Conservation (phyloP, 1,140 invertebrate genomes). For the Lasaia peninsularis region DNA sequence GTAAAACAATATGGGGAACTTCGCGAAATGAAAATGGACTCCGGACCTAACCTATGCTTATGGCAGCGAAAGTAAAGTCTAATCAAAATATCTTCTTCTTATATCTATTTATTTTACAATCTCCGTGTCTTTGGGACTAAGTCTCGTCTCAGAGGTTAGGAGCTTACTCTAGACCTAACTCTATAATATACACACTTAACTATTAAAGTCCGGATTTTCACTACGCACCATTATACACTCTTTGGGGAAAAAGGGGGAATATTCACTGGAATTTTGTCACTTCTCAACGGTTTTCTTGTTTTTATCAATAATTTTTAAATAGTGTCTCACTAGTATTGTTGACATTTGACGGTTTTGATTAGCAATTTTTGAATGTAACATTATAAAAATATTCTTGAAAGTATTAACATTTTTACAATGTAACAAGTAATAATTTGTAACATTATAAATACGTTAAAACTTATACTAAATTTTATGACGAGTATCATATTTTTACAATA, state of each 20-base stretch:
- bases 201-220: conserved; percentile 40
- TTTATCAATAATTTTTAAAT: not conserved
- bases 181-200: conserved; percentile 59
- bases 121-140: conserved; percentile 39
- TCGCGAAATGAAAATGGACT: conserved; percentile 44
- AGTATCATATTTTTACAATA: not conserved
- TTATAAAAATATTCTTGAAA: not conserved
- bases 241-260: conserved; percentile 24
- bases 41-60: conserved; percentile 53
- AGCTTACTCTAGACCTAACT: conserved; percentile 12
- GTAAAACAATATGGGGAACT: conserved; percentile 16
- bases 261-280: conserved; percentile 13
- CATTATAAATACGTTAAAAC: not conserved
- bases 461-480: no score
- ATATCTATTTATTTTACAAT: conserved; percentile 48
- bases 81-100: conserved; percentile 72
- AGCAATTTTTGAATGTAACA: not conserved
- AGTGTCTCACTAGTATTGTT: no score
- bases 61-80: conserved; percentile 66
- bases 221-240: conserved; percentile 39
- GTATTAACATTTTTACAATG: not conserved
- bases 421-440: not conserved
- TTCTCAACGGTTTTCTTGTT: not conserved
- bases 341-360: not conserved
- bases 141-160: conserved; percentile 12